phyloP scores from a whole-genome alignment of 2,797 vertebrate species.

The Falco novaeseelandiae region DNA sequence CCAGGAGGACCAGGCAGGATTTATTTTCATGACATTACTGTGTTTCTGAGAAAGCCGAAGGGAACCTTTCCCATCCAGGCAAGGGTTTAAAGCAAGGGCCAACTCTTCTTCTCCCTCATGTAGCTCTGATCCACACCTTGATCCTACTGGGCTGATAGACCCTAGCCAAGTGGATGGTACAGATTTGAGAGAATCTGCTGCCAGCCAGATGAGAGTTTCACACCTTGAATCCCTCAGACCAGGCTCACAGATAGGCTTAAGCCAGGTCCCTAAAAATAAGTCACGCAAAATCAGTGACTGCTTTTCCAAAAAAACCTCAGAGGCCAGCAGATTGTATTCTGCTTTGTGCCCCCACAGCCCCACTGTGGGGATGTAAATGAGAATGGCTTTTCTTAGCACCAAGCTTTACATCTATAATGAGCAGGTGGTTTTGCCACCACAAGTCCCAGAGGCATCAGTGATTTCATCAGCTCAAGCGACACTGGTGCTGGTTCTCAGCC shows the following conservation, averaged over 20 bases:
- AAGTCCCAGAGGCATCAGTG: neutral
- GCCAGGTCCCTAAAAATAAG: neutral
- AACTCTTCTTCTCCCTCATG: neutral
- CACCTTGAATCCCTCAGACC: neutral
- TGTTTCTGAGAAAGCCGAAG: neutral
- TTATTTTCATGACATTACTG: neutral
- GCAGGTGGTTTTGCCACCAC: neutral
- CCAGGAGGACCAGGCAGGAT: neutral
- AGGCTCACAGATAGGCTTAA: neutral
- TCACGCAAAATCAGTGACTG: neutral
- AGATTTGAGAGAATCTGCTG: neutral
- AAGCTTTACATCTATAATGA: neutral
- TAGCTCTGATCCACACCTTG: neutral
- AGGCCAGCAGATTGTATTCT: neutral
- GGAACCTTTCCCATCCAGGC: neutral
- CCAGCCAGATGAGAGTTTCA: neutral
- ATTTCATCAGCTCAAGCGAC: neutral
- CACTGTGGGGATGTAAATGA: neutral
- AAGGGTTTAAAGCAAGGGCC: neutral
- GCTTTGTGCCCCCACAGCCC: neutral
- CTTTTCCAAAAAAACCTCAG: neutral
- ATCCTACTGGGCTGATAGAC: neutral
- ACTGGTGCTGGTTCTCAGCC: neutral
- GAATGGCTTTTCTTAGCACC: neutral
- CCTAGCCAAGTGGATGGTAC: no score